These are phyloP conservation scores for Ostrea denselamellosa DNA, from an alignment of 1,140 invertebrate genomes.

Conservation along the genomic window DNA sequence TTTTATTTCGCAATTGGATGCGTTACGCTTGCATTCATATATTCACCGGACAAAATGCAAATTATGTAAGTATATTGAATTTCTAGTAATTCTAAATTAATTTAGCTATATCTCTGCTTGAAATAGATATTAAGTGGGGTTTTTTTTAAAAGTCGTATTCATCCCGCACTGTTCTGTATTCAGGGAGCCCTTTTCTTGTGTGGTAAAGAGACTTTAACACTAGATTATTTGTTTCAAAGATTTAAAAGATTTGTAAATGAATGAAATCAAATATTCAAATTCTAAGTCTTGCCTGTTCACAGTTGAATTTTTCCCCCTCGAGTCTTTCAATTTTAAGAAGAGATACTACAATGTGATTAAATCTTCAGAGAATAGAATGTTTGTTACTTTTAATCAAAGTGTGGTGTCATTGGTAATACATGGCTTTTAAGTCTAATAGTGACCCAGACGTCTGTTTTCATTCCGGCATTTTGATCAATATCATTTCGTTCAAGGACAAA, in stretches of 20 bases:
- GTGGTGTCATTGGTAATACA: too few species aligned
- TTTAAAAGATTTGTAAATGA: neutral
- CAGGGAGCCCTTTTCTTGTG: neutral
- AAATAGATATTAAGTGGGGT: neutral
- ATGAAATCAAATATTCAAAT: neutral
- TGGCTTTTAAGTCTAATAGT: neutral
- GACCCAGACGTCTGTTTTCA: neutral
- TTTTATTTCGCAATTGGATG: constrained; percentile 5
- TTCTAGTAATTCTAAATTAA: neutral
- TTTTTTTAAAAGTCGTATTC: neutral
- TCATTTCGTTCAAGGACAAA: constrained; percentile 17
- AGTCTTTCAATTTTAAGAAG: neutral
- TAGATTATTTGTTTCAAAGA: neutral
- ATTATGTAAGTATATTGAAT: neutral
- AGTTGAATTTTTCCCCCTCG: neutral
- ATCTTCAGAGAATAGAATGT: neutral
- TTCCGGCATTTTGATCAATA: neutral
- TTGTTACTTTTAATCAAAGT: too few species aligned
- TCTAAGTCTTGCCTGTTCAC: neutral
- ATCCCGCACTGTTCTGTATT: neutral
- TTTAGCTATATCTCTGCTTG: neutral
- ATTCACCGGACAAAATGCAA: neutral
- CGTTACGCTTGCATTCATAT: neutral
- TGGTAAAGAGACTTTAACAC: neutral
- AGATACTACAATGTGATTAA: neutral